phyloP scores from a whole-genome alignment of 1,140 invertebrate genomes.

The Zaprionus inermis region DNA sequence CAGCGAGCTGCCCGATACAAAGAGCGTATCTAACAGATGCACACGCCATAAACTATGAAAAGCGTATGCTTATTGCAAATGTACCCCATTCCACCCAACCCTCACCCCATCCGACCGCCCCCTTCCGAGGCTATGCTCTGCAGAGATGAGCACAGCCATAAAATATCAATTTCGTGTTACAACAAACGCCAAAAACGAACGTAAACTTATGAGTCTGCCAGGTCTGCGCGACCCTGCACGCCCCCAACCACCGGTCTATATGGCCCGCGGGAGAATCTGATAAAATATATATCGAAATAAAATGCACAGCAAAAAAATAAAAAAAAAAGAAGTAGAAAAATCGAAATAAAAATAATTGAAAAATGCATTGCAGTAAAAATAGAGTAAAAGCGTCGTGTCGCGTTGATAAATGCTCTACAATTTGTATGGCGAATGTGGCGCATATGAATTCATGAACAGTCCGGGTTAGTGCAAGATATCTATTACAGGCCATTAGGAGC shows the following conservation, averaged over 20 bases:
- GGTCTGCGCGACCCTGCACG: background rate
- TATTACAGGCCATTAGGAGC: background rate
- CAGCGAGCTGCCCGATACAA: conserved; percentile 25
- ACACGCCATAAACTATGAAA: conserved; percentile 79
- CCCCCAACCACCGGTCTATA: background rate
- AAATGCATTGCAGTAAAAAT: conserved; percentile 76
- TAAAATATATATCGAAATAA: conserved; percentile 67
- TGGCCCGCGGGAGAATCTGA: conserved; percentile 27
- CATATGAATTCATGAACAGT: conserved; percentile 31
- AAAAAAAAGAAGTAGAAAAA: conserved; percentile 16
- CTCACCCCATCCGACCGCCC: background rate
- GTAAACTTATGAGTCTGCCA: conserved; percentile 71
- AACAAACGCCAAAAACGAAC: conserved; percentile 80
- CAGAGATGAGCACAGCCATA: conserved; percentile 78
- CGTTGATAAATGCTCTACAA: conserved; percentile 14
- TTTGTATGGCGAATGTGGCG: conserved; percentile 43
- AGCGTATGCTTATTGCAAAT: conserved; percentile 65
- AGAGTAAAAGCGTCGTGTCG: conserved; percentile 45
- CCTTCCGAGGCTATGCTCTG: background rate
- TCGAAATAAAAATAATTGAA: conserved; percentile 58
- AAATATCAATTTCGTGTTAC: conserved; percentile 82
- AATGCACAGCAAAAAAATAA: conserved; percentile 33
- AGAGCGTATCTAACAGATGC: conserved; percentile 73
- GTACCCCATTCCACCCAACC: background rate
- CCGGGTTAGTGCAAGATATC: conserved; percentile 35